Evolutionary conservation across 2,797 vertebrate species (phyloP).

Genomic region (Onychomys leucogaster): DNA sequence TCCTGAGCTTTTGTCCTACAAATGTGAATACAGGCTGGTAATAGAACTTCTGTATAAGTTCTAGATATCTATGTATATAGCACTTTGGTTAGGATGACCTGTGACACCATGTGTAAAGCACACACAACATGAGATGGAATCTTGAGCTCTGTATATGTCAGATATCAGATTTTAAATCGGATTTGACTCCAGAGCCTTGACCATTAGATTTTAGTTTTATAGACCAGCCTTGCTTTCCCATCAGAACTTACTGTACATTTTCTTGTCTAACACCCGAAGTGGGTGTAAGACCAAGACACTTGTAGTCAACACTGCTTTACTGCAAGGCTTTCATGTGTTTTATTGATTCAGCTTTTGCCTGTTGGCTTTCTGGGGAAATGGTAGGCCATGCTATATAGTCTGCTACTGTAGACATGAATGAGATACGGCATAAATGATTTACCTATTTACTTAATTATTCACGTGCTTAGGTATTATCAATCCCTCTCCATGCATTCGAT

Average conservation of each 20-base stretch:
- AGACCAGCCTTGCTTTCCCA: not conserved
- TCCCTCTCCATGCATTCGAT: not conserved
- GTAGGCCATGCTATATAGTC: not conserved
- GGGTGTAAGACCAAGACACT: not conserved
- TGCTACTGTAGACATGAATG: not conserved
- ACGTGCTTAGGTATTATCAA: not conserved
- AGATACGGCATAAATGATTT: not conserved
- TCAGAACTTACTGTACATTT: slow-evolving; percentile 9
- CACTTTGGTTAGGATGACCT: not conserved
- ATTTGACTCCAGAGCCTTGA: not conserved
- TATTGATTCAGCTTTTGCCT: not conserved
- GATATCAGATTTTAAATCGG: not conserved
- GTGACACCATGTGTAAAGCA: not conserved
- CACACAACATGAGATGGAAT: not conserved
- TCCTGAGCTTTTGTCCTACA: not conserved
- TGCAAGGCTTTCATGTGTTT: not conserved
- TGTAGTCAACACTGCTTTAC: not conserved
- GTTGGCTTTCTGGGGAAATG: not conserved
- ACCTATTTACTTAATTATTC: not conserved
- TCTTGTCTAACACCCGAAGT: not conserved
- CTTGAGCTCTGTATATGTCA: not conserved
- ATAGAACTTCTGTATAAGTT: not conserved
- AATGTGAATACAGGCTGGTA: not conserved
- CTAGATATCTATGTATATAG: not conserved
- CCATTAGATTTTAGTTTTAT: not conserved